Base-by-base conservation (phyloP, 1,140 invertebrate species). In the Sesamia nonagrioides region DNA sequence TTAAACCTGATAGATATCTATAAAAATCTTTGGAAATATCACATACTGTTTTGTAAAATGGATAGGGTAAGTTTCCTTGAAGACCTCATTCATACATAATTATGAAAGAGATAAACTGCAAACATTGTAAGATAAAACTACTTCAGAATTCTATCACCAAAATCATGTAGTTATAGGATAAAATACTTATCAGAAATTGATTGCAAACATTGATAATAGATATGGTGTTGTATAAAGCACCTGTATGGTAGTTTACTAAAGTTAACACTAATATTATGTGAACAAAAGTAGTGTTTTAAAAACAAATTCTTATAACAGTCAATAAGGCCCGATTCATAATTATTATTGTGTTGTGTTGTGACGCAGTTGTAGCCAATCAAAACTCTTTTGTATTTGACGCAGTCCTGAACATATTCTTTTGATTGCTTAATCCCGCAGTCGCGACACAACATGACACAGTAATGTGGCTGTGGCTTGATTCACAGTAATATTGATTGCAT, bases 281-380 rank as follows among this genome's bases (percentile, higher is more conserved):
- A 69, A 69, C 66, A 50, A 69, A 50, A 50, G 18, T n/a, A 69
- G 18, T 69, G 66, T 69, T 69, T 69, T 15, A 69, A 69, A 71
- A 68, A 17, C 8, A 66, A 17, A 40, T 66, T 15, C 42, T 17
- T 11, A 2, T 6, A 15, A 27, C 4, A n/a, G n/a, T n/a, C n/a
- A n/a, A n/a, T n/a, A n/a, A n/a, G n/a, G n/a, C n/a, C n/a, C n/a
- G n/a, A n/a, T n/a, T n/a, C n/a, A n/a, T n/a, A n/a, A n/a, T n/a
- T n/a, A n/a, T n/a, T n/a, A n/a, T n/a, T n/a, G n/a, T n/a, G n/a
- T n/a, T n/a, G n/a, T n/a, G n/a, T n/a, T n/a, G n/a, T n/a, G n/a
- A n/a, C n/a, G n/a, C n/a, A n/a, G n/a, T n/a, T n/a, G n/a, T n/a
- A n/a, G n/a, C n/a, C n/a, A n/a, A n/a, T n/a, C n/a, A n/a, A n/a